Percentiles rank a stretch among this genome's conserved stretches.
phyloP scores from a whole-genome alignment of 2,113 vertebrate genomes.

The Hydrochoerus hydrochaeris region DNA sequence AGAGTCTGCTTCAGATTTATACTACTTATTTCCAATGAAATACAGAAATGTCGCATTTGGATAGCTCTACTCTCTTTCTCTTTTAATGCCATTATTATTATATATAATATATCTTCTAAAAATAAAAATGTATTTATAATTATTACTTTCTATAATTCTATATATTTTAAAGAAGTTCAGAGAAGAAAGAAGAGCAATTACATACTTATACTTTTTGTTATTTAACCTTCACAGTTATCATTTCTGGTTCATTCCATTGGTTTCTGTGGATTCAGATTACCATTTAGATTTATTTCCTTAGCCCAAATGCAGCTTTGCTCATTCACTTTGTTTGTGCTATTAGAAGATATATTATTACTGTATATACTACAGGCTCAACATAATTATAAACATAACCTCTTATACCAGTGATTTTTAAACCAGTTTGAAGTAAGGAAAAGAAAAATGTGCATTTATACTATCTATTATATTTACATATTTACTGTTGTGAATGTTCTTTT shows the following conservation, averaged over 20 bases:
- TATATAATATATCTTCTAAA: background rate
- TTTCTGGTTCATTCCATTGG: background rate
- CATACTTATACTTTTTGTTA: background rate
- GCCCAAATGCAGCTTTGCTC: background rate
- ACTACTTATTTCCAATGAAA: background rate
- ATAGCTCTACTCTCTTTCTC: background rate
- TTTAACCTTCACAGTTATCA: background rate
- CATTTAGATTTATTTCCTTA: background rate
- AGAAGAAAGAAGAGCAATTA: background rate
- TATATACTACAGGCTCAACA: background rate
- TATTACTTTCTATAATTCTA: background rate
- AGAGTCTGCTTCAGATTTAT: background rate
- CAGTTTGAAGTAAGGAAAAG: background rate
- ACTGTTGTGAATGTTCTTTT: background rate
- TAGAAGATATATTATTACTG: background rate
- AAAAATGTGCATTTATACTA: background rate
- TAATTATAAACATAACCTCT: background rate
- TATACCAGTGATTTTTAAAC: background rate
- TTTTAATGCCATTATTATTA: background rate
- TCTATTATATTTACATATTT: background rate
- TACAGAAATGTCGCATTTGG: background rate
- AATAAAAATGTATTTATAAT: constrained; percentile 28
- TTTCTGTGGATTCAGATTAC: background rate
- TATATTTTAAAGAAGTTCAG: background rate
- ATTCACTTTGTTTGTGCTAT: background rate